A percentile compares a stretch with the other conserved stretches of the same genome.
These are phyloP conservation scores for Catocala sponsa DNA, from an alignment of 2,888 invertebrate species.

Conservation along the genomic window DNA sequence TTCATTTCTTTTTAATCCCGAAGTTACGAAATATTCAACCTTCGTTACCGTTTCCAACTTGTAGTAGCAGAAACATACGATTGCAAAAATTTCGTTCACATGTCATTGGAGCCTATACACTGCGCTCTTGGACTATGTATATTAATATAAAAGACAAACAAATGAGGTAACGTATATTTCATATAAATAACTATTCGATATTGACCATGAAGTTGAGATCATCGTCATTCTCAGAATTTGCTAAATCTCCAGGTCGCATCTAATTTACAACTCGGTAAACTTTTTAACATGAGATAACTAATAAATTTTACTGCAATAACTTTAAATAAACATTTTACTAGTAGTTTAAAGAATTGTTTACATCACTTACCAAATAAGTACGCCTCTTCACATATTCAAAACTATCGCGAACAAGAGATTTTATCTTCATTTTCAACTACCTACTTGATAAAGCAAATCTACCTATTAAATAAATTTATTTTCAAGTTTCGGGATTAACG, in stretches of 20 bases:
- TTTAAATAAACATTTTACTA: neutral
- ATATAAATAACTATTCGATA: slow-evolving; percentile 19
- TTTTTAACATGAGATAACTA: neutral
- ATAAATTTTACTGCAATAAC: neutral
- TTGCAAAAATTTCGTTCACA: neutral
- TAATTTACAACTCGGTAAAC: neutral
- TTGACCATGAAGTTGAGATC: slow-evolving; percentile 62
- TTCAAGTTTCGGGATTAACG: slow-evolving; percentile 14
- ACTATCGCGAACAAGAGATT: slow-evolving; percentile 58
- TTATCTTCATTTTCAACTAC: slow-evolving; percentile 58
- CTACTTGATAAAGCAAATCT: slow-evolving; percentile 21
- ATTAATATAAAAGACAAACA: slow-evolving; percentile 7
- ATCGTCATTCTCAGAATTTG: slow-evolving; percentile 69
- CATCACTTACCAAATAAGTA: slow-evolving; percentile 72
- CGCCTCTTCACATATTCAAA: slow-evolving; percentile 67
- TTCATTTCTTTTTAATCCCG: slow-evolving; percentile 9
- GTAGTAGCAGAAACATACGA: neutral
- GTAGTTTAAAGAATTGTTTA: slow-evolving; percentile 9
- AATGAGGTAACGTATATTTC: slow-evolving; percentile 25
- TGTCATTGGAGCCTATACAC: slow-evolving; percentile 19
- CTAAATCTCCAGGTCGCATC: slow-evolving; percentile 16
- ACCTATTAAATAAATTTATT: slow-evolving; percentile 7
- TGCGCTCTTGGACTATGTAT: slow-evolving; percentile 8
- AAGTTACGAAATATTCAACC: slow-evolving; percentile 20
- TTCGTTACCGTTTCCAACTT: slow-evolving; percentile 11